phyloP scores from a whole-genome alignment of 2,888 invertebrate species.

The Dugesia japonica region DNA sequence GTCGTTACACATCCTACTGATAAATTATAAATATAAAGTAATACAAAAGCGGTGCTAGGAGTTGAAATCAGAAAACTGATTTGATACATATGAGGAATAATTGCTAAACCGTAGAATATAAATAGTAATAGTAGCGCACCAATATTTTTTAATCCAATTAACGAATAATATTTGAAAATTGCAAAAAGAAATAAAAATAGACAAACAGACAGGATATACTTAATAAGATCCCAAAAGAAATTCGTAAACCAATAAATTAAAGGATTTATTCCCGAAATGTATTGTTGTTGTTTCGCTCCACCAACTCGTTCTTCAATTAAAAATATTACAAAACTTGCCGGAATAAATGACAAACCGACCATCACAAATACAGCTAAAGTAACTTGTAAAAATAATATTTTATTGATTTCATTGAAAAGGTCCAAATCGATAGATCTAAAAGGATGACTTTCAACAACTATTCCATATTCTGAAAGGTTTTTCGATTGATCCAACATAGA shows the following conservation, averaged over 20 bases:
- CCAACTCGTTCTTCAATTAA: constrained; percentile 60
- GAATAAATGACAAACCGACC: constrained; percentile 56
- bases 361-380: constrained; percentile 49
- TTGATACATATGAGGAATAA: constrained; percentile 60
- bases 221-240: constrained; percentile 61
- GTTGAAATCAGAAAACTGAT: constrained; percentile 57
- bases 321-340: constrained; percentile 64
- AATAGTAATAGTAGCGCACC: constrained; percentile 56
- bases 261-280: constrained; percentile 52
- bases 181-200: constrained; percentile 60
- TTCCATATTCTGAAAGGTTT: constrained; percentile 46
- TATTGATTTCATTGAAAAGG: constrained; percentile 52
- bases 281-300: constrained; percentile 62
- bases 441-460: constrained; percentile 64
- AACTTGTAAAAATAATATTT: constrained; percentile 35
- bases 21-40: constrained; percentile 64
- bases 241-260: constrained; percentile 61
- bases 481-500: constrained; percentile 37
- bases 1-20: constrained; percentile 57
- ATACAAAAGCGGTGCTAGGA: constrained; percentile 66
- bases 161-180: constrained; percentile 63
- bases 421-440: constrained; percentile 63
- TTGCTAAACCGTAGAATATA: constrained; percentile 56
- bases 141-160: constrained; percentile 58
- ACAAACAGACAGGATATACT: constrained; percentile 57